These are phyloP conservation scores for Protonemura montana DNA, from an alignment of 2,888 invertebrate genomes.

Conservation along the genomic window DNA sequence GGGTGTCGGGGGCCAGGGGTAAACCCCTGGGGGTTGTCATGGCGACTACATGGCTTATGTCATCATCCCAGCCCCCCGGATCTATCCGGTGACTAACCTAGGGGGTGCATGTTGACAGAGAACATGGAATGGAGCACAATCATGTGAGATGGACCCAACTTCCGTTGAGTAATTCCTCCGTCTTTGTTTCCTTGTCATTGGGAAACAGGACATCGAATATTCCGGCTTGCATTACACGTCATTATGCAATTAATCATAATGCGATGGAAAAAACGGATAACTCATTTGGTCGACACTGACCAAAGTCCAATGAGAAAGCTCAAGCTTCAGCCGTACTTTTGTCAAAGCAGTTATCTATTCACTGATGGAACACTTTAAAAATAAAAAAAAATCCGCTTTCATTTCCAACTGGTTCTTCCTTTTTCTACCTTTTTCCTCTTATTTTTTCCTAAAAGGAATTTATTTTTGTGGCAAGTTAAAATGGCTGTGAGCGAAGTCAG, in stretches of 20 bases:
- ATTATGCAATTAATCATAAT: constrained; percentile 7
- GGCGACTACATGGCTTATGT: constrained; percentile 7
- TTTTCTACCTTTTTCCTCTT: neutral
- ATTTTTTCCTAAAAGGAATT: neutral
- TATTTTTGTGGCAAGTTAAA: neutral
- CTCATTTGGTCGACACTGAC: neutral
- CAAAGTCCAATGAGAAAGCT: neutral
- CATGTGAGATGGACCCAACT: constrained; percentile 12
- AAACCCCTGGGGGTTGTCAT: neutral
- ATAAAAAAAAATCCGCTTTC: neutral
- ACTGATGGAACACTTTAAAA: neutral
- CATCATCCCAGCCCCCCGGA: neutral
- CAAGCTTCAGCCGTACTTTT: neutral
- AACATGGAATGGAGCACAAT: constrained; percentile 12
- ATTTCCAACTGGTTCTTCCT: neutral
- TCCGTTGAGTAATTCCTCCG: neutral
- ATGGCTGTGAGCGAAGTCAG: neutral
- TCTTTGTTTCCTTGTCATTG: neutral
- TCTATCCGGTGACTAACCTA: constrained; percentile 12
- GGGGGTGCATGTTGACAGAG: constrained; percentile 4
- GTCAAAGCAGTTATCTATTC: constrained; percentile 5
- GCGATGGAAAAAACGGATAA: neutral
- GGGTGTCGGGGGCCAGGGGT: neutral
- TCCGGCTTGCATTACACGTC: neutral
- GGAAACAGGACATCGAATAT: constrained; percentile 7